phyloP scores from a whole-genome alignment of 2,888 invertebrate species.

The Gymnocheta viridis region DNA sequence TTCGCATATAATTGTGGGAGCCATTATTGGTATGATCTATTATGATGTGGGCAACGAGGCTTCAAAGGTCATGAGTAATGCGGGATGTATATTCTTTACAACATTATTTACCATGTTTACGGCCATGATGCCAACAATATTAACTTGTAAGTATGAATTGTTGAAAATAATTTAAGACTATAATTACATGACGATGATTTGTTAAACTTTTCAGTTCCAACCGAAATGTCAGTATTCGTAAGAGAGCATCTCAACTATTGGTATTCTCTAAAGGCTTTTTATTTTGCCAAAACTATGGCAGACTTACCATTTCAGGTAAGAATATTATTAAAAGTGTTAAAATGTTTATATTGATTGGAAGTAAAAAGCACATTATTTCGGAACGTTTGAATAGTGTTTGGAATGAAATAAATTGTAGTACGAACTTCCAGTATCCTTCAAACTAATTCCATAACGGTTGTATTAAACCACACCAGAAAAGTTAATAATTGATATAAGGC shows the following conservation, averaged over 20 bases:
- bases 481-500: no score
- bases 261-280: constrained; percentile 98
- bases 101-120: constrained; percentile 98
- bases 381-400: no score
- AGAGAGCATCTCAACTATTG: constrained; percentile 98
- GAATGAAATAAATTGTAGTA: no score
- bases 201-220: constrained; percentile 88
- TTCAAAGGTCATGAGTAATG: constrained; percentile 96
- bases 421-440: no score
- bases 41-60: constrained; percentile 96
- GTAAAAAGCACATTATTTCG: no score
- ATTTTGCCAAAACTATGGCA: constrained; percentile 97
- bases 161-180: not conserved
- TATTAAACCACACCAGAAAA: no score
- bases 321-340: not conserved
- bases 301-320: constrained; percentile 97
- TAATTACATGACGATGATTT: constrained; percentile 28
- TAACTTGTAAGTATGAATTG: constrained; percentile 90
- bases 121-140: constrained; percentile 98
- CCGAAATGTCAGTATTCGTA: constrained; percentile 97
- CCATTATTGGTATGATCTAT: constrained; percentile 95
- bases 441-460: no score
- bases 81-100: constrained; percentile 97
- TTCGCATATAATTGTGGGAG: constrained; percentile 89
- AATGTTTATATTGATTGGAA: no score